A percentile compares a stretch with the other conserved stretches of the same genome.
phyloP scores from a whole-genome alignment of 1,140 invertebrate species.

The Matsumurasca onukii region DNA sequence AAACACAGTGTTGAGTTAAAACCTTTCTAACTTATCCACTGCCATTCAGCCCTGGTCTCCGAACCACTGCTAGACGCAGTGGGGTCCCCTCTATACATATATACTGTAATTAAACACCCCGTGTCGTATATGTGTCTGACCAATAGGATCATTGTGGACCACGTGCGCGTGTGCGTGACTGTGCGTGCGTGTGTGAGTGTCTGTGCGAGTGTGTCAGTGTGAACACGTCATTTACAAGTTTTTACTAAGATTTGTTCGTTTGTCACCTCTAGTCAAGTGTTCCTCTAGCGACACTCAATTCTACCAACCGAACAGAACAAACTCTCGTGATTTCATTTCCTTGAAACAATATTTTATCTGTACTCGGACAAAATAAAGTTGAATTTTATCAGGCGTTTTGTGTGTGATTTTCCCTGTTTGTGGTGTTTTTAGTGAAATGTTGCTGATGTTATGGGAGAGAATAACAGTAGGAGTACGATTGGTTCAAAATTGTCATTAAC shows the following conservation, averaged over 20 bases:
- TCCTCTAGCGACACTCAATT: conserved; percentile 25
- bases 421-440: background rate
- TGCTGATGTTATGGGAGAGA: too few species aligned
- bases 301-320: conserved; percentile 28
- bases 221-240: conserved; percentile 24
- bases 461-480: too few species aligned
- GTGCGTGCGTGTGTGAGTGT: conserved; percentile 17
- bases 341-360: conserved; percentile 32
- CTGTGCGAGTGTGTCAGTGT: conserved; percentile 7
- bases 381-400: conserved; percentile 20
- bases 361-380: conserved; percentile 30
- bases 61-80: background rate
- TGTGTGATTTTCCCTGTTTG: background rate
- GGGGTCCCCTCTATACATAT: conserved; percentile 21
- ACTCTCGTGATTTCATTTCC: conserved; percentile 29
- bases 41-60: too few species aligned
- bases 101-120: conserved; percentile 19
- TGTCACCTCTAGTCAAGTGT: conserved; percentile 29
- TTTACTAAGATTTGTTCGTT: conserved; percentile 30
- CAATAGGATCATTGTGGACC: conserved; percentile 13
- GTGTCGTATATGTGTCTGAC: conserved; percentile 23
- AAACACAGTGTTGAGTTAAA: too few species aligned
- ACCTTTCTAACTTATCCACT: too few species aligned
- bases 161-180: background rate
- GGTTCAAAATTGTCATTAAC: too few species aligned